Base-by-base conservation (phyloP, 2,797 vertebrate species). In the Columba guinea region DNA sequence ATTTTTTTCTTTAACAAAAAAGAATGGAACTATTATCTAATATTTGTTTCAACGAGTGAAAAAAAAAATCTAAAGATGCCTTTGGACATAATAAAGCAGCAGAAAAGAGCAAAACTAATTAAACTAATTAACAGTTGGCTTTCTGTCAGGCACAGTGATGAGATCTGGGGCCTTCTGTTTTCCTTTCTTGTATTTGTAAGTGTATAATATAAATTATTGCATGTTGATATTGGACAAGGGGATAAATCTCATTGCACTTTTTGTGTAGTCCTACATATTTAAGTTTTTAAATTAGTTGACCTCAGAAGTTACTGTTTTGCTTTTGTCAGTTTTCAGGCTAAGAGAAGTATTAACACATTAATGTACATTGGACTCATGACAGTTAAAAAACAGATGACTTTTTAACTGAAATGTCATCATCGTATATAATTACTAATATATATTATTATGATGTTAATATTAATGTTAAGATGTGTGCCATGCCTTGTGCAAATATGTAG, bases 71-170 rank as follows among this genome's bases (percentile, higher is more conserved):
- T 53, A 46, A 91, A 53, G 10, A 77, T 74, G 16, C 3, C 7
- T 86, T 90, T 81, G 53, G 28, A 68, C 11, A 34, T 28, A 87
- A 37, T 91, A 53, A 86, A 78, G 74, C 11, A 63, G 5, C 3
- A 77, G 44, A 77, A 83, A 82, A 80, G 13, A 49, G 8, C 14
- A 93, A 88, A 94, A 84, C 71, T 85, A 65, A 92, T 87, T 93
- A 74, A 35, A 35, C 34, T 35, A 35, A 35, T 35, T 35, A 77
- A 21, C 13, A 76, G 28, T 17, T 48, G 5, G 8, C 60, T 82
- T 93, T 83, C 41, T 90, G 41, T 63, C 49, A 84, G 60, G 22
- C 22, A 48, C 22, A 77, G n/a, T 68, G 35, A 74, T 81, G 80
- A 81, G 79, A 73, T 58, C 39, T 87, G 80, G 16, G 49, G 6